Evolutionary conservation across 2,797 vertebrate species (phyloP), one percentile per base, ranked within the genome.

Genomic region (Sebastes oblongus): DNA sequence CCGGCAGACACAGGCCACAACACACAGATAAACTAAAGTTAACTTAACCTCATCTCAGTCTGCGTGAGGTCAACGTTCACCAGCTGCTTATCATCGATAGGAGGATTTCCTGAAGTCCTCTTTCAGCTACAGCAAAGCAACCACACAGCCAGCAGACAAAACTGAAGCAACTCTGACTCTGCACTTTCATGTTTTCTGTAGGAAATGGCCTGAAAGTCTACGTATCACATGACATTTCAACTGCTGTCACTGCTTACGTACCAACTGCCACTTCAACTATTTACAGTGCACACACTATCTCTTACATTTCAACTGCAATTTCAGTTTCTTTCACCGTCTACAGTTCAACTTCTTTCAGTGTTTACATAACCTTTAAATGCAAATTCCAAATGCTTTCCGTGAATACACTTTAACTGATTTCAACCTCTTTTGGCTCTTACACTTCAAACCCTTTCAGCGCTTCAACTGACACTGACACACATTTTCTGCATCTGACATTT

Each of bases 81-180:
- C 56, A n/a, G 62, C 73, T 65, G 73, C 78, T 87, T 81, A 73
- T 86, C 36, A 7, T 16, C 7, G 1, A 8, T n/a, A 12, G 2
- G 1, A 66, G 55, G 71, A 70, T 77, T 80, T 83, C 86, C 82
- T 76, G 65, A 42, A 2, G 66, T 25, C 52, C 20, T 50, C 27
- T 22, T 58, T 46, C 2, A 29, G 27, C 58, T 46, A 18, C 42
- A 18, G 50, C 50, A 52, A 4, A 52, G 50, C 50, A 64, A 32
- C 22, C 59, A 61, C 16, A 6, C 6, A 6, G 11, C 16, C 13
- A 9, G 27, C 72, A 3, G 14, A 34, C 5, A 2, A 13, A 46
- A 46, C 67, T 58, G 72, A 78, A 70, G 62, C 20, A 75, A 61
- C 71, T 46, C 18, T 50, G 50, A n/a, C 50, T 22, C 13, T 18